A percentile compares a stretch with the other conserved stretches of the same genome.
Conservation (phyloP, 1,140 invertebrate genomes). For the Drosophila mayri region DNA sequence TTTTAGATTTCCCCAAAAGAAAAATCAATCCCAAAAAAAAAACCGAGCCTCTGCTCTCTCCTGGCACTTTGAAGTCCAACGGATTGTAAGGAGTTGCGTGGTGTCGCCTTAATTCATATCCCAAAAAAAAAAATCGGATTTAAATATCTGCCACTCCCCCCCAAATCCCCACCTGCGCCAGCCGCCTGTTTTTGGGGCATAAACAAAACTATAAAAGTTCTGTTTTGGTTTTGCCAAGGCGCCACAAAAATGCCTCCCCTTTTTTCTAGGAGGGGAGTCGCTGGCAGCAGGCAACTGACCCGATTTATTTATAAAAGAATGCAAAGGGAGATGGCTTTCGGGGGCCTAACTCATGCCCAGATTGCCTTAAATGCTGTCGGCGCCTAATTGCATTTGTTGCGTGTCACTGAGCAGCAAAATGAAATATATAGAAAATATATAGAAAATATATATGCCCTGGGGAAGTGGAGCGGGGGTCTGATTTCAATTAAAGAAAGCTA, state of each 20-base stretch:
- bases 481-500: conserved; percentile 25
- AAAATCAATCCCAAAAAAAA: conserved; percentile 73
- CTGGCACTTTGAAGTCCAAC: conserved; percentile 64
- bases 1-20: conserved; percentile 51
- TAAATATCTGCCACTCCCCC: conserved; percentile 14
- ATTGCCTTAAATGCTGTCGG: conserved; percentile 29
- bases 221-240: conserved; percentile 52
- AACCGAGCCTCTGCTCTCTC: conserved; percentile 9
- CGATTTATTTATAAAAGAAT: conserved; percentile 72
- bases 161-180: background rate
- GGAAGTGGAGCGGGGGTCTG: background rate
- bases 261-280: conserved; percentile 2
- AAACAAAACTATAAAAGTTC: conserved; percentile 77
- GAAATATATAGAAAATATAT: conserved; percentile 19
- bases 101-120: conserved; percentile 46
- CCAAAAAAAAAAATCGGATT: conserved; percentile 27
- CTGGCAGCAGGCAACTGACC: conserved; percentile 27
- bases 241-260: conserved; percentile 57
- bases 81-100: conserved; percentile 44
- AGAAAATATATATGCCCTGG: conserved; percentile 3
- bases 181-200: conserved; percentile 61
- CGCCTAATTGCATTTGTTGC: conserved; percentile 48
- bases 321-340: conserved; percentile 4
- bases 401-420: conserved; percentile 36
- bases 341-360: conserved; percentile 9